Conservation (phyloP, 2,113 vertebrate genomes). For the Trachemys scripta region DNA sequence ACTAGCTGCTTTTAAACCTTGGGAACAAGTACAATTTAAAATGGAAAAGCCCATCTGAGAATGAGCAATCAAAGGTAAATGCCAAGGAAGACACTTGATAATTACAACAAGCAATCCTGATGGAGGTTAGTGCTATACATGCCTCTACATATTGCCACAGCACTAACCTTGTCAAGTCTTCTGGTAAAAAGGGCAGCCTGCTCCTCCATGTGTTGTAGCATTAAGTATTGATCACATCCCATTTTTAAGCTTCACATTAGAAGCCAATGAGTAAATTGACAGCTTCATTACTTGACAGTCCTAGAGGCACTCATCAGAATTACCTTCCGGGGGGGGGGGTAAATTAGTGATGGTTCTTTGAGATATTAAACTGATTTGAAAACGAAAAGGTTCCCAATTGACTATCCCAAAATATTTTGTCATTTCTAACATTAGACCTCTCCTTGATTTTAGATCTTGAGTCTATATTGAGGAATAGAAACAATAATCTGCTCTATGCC, state of each 20-base stretch:
- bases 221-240: conserved; percentile 51
- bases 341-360: not conserved
- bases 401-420: not conserved
- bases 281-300: conserved; percentile 40
- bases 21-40: not conserved
- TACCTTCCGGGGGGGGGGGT: not conserved
- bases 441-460: not conserved
- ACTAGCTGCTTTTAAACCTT: not conserved
- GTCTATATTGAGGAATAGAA: not conserved
- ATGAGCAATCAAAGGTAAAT: not conserved
- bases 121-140: conserved; percentile 2
- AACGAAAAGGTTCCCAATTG: not conserved
- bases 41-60: not conserved
- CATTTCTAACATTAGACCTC: not conserved
- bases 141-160: not conserved
- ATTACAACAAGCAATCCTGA: conserved; percentile 53
- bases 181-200: conserved; percentile 5
- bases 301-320: not conserved
- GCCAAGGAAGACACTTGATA: not conserved
- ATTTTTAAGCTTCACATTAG: conserved; percentile 42
- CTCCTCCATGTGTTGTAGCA: not conserved
- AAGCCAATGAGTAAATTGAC: conserved; percentile 39
- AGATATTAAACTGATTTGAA: not conserved
- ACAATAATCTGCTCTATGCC: not conserved
- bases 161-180: conserved; percentile 47